Base-by-base conservation (phyloP, 2,797 vertebrate genomes). In the Silurus aristotelis region DNA sequence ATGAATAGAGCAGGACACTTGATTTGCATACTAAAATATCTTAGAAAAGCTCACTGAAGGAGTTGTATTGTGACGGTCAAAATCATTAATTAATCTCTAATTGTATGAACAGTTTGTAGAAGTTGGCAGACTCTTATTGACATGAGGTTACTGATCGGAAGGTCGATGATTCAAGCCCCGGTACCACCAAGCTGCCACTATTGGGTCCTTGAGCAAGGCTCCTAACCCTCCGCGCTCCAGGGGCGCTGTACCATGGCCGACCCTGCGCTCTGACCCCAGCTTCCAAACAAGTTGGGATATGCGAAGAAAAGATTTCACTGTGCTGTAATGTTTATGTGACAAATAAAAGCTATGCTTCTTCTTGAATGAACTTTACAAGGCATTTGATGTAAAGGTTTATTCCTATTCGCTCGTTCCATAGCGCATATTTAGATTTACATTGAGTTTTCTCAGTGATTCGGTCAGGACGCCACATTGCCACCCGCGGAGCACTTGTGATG, bases 1-100 rank as follows among this genome's bases (percentile, higher is more conserved):
- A 27, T 56, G 25, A 56, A 75, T 6, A 27, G 72, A 60, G 56
- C 56, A 58, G 15, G 25, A 20, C 61, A 66, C 63, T 71, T 64
- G 72, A 80, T 61, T 86, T 83, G 82, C 58, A 66, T 83, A 27
- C 38, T 60, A 76, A 56, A 87, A 83, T 48, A 66, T 83, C 64
- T 14, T 67, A 14, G 6, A 75, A 14, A 38, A 31, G 58, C 31
- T 38, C 38, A 4, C 25, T 31, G 17, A 5, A 3, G 17, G 43
- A 17, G 48, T 15, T 75, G n/a, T 55, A 75, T 55, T 27, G 19
- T 52, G 43, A 20, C 3, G 4, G 27, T 77, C 20, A 77, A 56
- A 76, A 46, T 55, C 3, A 58, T 19, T 52, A 75, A 38, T 38
- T 38, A 14, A 22, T 46, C 70, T 43, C 3, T n/a, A 14, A 73